Evolutionary conservation across 2,113 vertebrate species (phyloP), one percentile per base, ranked within the genome.

Genomic region (Neomonachus schauinslandi): DNA sequence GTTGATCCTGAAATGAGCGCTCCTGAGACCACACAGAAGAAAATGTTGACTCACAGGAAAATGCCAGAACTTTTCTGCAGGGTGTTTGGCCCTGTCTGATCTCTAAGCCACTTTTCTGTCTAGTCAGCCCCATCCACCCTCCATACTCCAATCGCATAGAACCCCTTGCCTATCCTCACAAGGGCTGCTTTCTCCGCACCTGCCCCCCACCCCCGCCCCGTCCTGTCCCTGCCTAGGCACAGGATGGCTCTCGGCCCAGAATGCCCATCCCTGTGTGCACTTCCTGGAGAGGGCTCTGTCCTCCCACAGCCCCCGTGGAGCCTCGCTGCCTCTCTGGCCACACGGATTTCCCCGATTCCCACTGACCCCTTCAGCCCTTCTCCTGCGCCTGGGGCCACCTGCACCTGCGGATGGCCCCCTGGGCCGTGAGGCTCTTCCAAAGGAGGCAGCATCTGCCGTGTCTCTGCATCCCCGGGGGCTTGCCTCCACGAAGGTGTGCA

Each of bases 401-500:
- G 49, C 1, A 1, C 46, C 16, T 59, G 11, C 8, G 53, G 21
- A 18, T 8, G 14, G 33, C 16, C 49, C n/a, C 12, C 15, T n/a
- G 33, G 53, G n/a, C 63, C 3, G 10, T 10, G 36, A 72, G 6
- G 8, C 7, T 53, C 59, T 21, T 26, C 33, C 21, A n/a, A 24
- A 8, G 57, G 24, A 7, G 11, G 49, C 9, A 4, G 21, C 2
- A 3, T 1, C 22, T 79, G 16, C 31, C 11, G 0, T 16, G 36
- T 18, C 49, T 79, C 82, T 28, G 33, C 2, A 1, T 39, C n/a
- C 24, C 22, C 15, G 7, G 1, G 71, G 71, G 18, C 9, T 82
- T 9, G 0, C 1, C 11, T 63, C 39, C 12, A 6, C 0, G 0
- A 21, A 53, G 59, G 42, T 22, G 10, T 31, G 11, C 2, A 5